A percentile compares a stretch with the other conserved stretches of the same genome.
Evolutionary conservation across 2,888 invertebrate species (phyloP).

Genomic region (Morpho helenor): DNA sequence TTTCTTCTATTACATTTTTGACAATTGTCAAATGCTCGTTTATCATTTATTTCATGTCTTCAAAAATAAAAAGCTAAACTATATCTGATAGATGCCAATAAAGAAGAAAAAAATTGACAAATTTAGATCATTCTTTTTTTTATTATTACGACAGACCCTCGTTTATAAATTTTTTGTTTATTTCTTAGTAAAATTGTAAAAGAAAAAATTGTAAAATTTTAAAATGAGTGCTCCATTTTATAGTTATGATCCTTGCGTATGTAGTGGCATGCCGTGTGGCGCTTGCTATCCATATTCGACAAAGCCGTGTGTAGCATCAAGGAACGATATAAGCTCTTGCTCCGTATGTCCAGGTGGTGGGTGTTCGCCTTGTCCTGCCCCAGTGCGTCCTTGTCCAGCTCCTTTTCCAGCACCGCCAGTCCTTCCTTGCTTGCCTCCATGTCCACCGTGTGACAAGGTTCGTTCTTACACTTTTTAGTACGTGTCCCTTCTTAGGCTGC

Average conservation of each 20-base stretch:
- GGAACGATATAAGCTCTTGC: constrained; percentile 54
- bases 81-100: no score
- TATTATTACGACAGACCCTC: neutral
- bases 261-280: constrained; percentile 59
- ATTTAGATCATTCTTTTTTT: neutral
- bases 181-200: constrained; percentile 11
- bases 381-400: constrained; percentile 61
- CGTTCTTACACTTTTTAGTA: neutral
- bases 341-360: constrained; percentile 69
- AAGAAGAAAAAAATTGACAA: neutral
- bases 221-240: constrained; percentile 71
- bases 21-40: neutral
- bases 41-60: neutral
- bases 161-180: neutral
- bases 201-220: constrained; percentile 13
- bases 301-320: constrained; percentile 57
- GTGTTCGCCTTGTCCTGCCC: constrained; percentile 67
- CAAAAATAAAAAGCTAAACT: no score
- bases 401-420: constrained; percentile 53
- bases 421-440: constrained; percentile 56
- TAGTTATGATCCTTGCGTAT: constrained; percentile 67
- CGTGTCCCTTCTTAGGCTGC: no score
- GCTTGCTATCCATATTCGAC: constrained; percentile 64
- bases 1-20: neutral
- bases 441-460: constrained; percentile 69